Base-by-base conservation (phyloP, 92 coral and sea anemone species). In the Desmophyllum pertusum region DNA sequence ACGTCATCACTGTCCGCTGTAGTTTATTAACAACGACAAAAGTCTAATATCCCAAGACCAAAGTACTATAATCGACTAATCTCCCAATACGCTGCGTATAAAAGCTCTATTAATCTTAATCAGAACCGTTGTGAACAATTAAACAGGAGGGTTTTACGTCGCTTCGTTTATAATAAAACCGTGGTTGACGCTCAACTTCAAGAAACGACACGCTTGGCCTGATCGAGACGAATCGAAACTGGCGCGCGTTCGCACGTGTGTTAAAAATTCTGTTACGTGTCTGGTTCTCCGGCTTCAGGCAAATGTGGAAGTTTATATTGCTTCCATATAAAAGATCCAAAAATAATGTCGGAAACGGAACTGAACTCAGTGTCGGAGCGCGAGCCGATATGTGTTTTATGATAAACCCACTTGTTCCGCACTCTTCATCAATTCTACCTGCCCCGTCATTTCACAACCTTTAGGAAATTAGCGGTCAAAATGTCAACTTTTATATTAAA, bases 1-100 rank as follows among this genome's bases (percentile, higher is more conserved):
- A 29, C 84, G 84, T 80, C 76, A 51, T 18, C 17, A 29, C 36
- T 23, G 76, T 8, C 29, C n/a, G 19, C 35, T 18, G 30, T 29
- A 61, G 42, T 14, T 40, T 29, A 78, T 41, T 62, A 41, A 50
- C 39, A 35, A 38, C 41, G 50, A 80, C 84, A 80, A 80, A 80
- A 50, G 84, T 69, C 66, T 69, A 68, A 80, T 80, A 80, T 80
- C 76, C n/a, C n/a, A n/a, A n/a, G n/a, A n/a, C n/a, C 25, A 69
- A 51, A 68, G 39, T 59, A 80, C 76, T 80, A 48, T 80, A 68
- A 80, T 80, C 76, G 39, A 21, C 52, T 80, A 51, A 69, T 80
- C 67, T 80, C 6, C 37, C 76, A 46, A 65, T 67, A 69, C 30
- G 52, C 50, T 48, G 23, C 29, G 45, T 50, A 80, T n/a, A n/a